Conservation (phyloP, 2,888 invertebrate genomes). For the Spisula subtruncata region DNA sequence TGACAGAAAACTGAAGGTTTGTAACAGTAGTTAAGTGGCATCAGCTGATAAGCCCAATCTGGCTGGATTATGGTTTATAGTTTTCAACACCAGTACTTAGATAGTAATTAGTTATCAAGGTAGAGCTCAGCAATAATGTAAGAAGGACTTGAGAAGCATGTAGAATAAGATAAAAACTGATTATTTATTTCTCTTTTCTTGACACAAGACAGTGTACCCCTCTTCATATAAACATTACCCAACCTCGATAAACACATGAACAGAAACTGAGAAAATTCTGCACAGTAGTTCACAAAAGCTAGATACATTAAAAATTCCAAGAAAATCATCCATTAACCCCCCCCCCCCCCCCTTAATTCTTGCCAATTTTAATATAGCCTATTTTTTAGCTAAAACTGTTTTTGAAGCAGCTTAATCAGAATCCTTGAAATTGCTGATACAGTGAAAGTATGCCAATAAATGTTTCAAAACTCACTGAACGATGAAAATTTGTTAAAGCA, state of each 20-base stretch:
- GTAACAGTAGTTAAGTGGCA: conserved; percentile 16
- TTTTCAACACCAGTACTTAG: conserved; percentile 52
- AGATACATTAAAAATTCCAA: too few species aligned
- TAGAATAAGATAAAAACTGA: neutral
- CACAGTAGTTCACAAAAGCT: too few species aligned
- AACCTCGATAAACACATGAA: neutral
- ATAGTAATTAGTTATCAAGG: conserved; percentile 53
- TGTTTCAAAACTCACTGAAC: too few species aligned
- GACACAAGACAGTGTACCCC: neutral
- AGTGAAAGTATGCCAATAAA: too few species aligned
- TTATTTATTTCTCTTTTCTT: neutral
- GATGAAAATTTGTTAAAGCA: too few species aligned
- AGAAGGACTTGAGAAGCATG: conserved; percentile 7
- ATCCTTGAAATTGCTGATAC: too few species aligned
- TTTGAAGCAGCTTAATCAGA: too few species aligned
- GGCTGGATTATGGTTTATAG: conserved; percentile 30
- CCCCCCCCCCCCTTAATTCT: too few species aligned
- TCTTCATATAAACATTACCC: conserved; percentile 4
- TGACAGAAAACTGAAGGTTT: neutral
- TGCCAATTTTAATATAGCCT: too few species aligned
- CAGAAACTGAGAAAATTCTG: too few species aligned
- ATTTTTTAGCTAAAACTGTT: too few species aligned
- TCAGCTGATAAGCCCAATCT: conserved; percentile 30
- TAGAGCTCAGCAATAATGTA: conserved; percentile 7
- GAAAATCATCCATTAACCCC: too few species aligned